phyloP scores from a whole-genome alignment of 2,888 invertebrate species.

The Adelphocoris suturalis region DNA sequence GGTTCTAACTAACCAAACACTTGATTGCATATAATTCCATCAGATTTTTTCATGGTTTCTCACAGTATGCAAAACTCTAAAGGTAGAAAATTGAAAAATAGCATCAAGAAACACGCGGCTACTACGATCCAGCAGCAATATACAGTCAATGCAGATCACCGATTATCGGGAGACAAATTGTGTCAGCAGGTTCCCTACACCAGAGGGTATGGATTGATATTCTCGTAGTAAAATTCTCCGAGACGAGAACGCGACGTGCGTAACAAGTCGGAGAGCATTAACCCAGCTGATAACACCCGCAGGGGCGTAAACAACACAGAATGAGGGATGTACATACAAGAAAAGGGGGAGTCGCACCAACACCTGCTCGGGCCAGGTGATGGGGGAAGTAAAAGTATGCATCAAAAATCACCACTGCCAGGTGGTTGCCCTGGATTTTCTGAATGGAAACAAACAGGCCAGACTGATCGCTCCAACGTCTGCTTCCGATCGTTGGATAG shows the following conservation, averaged over 20 bases:
- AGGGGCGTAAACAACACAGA: neutral
- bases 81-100: no score
- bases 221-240: no score
- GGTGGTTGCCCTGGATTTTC: neutral
- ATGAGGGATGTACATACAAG: neutral
- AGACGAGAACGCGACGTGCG: neutral
- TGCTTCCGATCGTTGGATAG: neutral
- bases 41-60: no score
- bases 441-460: constrained; percentile 13
- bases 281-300: constrained; percentile 18
- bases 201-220: no score
- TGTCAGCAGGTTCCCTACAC: no score
- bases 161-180: no score
- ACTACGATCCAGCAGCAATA: no score
- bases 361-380: constrained; percentile 14
- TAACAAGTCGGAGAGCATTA: neutral
- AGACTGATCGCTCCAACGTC: neutral
- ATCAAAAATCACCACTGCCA: constrained; percentile 8
- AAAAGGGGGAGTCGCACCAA: neutral
- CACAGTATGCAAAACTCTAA: no score
- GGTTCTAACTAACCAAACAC: no score
- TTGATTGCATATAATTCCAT: no score
- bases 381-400: neutral
- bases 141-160: no score
- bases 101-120: no score